A percentile compares a stretch with the other conserved stretches of the same genome.
Conservation (phyloP, 2,888 invertebrate species). For the Galeruca laticollis region DNA sequence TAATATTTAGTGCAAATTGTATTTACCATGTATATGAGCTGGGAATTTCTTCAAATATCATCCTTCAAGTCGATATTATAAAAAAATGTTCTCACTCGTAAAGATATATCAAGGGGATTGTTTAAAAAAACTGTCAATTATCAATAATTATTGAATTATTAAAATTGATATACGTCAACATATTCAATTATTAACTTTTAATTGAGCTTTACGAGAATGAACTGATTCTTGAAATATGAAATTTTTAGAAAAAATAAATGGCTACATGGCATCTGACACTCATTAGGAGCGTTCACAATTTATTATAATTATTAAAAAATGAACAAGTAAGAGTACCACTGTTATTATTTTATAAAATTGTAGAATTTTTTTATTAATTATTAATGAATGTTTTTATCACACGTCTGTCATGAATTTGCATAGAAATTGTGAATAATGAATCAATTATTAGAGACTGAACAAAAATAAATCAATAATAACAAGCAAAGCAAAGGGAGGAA, state of each 20-base stretch:
- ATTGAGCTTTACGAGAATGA: constrained; percentile 26
- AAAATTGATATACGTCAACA: constrained; percentile 49
- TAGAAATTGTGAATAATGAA: too few species aligned
- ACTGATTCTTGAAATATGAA: constrained; percentile 19
- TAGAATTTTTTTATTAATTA: too few species aligned
- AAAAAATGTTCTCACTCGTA: constrained; percentile 7
- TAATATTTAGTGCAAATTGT: too few species aligned
- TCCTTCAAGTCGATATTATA: constrained; percentile 15
- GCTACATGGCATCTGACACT: constrained; percentile 8
- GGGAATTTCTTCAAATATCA: constrained; percentile 8
- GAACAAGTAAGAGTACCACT: neutral
- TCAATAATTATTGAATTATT: constrained; percentile 54
- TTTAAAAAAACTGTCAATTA: constrained; percentile 53
- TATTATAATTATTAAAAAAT: constrained; percentile 9
- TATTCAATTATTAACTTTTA: constrained; percentile 45
- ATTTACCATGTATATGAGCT: neutral
- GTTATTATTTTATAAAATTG: neutral
- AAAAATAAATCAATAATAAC: too few species aligned
- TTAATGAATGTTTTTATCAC: too few species aligned
- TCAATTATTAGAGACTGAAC: too few species aligned
- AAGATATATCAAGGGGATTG: constrained; percentile 15
- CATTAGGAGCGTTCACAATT: constrained; percentile 15
- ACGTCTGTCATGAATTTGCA: too few species aligned
- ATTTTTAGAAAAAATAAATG: constrained; percentile 13
- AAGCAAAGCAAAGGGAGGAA: too few species aligned